Base-by-base conservation (phyloP, 2,113 vertebrate species). In the Notechis scutatus region DNA sequence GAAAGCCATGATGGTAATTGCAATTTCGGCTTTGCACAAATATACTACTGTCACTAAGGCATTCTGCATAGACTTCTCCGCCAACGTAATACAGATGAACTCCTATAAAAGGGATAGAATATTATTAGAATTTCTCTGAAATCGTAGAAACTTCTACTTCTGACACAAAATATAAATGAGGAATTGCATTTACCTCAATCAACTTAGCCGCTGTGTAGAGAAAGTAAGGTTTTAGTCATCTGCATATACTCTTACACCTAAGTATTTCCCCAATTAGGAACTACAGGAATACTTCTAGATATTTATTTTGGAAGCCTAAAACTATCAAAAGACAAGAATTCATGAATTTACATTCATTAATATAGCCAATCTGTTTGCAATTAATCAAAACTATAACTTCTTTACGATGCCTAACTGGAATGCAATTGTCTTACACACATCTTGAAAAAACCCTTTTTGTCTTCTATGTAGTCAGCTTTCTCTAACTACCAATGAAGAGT, bases 21-120 rank as follows among this genome's bases (percentile, higher is more conserved):
- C 99, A 99, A 98, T 99, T 99, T 90, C 99, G 98, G 94, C 99
- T 99, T 94, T 99, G 99, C 96, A 99, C 99, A 92, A 99, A 99
- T 97, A 99, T 99, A 96, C 99, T 99, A 96, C 99, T 99, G 96
- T 99, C 99, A 0, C 99, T 99, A 88, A 99, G 98, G 94, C 99
- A 99, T 47, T 99, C 99, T 0, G 99, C 99, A 0, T 99, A 99
- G 4, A 99, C 99, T 95, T 99, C 99, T 59, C 99, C 99, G 0
- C 99, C 99, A 0, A 99, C 99, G 0, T 99, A 99, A 91, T 99
- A 99, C 47, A 99, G 98, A 86, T 99, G 99, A 87, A 99, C 99
- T 34, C 99, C 99, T 99, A 95, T 0, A 23, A 81, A 92, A 89
- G 61, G 88, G 91, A 95, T 7, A 92, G 88, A 55, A 90, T 9